Evolutionary conservation across 1,140 invertebrate genomes (phyloP).

Genomic region (Euwallacea similis): DNA sequence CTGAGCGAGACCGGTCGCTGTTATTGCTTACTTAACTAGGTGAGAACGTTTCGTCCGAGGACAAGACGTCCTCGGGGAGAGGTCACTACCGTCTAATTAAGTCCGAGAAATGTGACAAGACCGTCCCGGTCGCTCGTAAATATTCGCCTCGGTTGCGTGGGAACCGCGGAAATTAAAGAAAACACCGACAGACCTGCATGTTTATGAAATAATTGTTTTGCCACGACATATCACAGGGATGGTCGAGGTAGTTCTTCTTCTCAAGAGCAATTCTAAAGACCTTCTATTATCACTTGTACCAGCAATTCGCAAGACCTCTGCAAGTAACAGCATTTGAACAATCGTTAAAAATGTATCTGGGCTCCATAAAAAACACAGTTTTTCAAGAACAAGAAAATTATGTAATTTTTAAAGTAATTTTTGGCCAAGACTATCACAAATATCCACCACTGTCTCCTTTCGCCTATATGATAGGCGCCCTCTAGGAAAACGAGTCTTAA

Average conservation of each 20-base stretch:
- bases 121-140: conserved; percentile 20
- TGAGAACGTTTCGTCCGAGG: conserved; percentile 13
- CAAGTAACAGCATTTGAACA: too few relatives aligned
- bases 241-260: background rate
- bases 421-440: too few relatives aligned
- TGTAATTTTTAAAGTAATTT: too few relatives aligned
- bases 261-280: too few relatives aligned
- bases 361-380: too few relatives aligned
- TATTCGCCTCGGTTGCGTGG: conserved; percentile 32
- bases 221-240: conserved; percentile 1
- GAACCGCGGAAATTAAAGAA: conserved; percentile 34
- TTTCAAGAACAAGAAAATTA: too few relatives aligned
- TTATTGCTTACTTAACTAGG: conserved; percentile 11
- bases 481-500: too few relatives aligned
- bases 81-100: conserved; percentile 28
- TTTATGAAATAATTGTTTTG: conserved; percentile 1
- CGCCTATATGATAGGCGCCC: too few relatives aligned
- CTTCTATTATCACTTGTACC: too few relatives aligned
- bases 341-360: too few relatives aligned
- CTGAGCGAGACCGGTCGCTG: background rate
- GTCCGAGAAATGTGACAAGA: conserved; percentile 24
- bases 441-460: too few relatives aligned
- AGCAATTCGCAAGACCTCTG: too few relatives aligned
- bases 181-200: conserved; percentile 25
- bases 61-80: background rate